Percentiles rank a stretch among this genome's conserved stretches.
phyloP scores from a whole-genome alignment of 2,888 invertebrate genomes.

The Ophioninae sp. region DNA sequence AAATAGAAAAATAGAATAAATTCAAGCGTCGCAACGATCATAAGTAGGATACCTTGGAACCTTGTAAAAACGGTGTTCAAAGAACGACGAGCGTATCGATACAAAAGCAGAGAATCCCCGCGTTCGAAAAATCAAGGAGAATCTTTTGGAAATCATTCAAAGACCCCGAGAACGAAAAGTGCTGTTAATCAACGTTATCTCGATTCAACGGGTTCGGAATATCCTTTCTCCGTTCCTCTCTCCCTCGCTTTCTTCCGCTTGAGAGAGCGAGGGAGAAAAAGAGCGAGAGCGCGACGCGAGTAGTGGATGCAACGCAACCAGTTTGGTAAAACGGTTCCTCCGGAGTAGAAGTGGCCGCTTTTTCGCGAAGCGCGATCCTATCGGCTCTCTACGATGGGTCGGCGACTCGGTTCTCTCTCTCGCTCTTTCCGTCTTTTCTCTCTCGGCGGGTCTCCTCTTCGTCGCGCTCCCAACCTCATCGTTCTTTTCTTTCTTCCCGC shows the following conservation, averaged over 20 bases:
- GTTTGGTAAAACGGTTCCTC: constrained; percentile 48
- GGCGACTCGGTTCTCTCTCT: not conserved
- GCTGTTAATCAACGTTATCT: not conserved
- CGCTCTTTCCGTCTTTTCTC: constrained; percentile 9
- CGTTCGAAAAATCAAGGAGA: no score
- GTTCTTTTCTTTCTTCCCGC: constrained; percentile 24
- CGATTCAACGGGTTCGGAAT: not conserved
- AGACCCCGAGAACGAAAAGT: not conserved
- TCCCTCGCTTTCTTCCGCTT: not conserved
- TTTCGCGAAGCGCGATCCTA: constrained; percentile 54
- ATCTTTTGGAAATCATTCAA: not conserved
- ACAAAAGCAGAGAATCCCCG: no score
- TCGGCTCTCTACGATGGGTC: constrained; percentile 53
- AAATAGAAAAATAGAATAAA: no score
- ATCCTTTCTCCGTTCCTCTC: not conserved
- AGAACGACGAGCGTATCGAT: no score
- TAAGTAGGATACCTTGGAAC: no score
- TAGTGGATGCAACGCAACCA: constrained; percentile 36
- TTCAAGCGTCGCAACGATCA: no score
- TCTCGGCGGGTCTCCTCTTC: constrained; percentile 27
- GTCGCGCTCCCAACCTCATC: constrained; percentile 55
- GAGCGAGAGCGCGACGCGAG: constrained; percentile 8
- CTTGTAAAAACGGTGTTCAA: no score
- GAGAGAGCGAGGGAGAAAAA: constrained; percentile 19
- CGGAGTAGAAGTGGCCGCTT: constrained; percentile 48